Base-by-base conservation (phyloP, 2,888 invertebrate genomes). In the Plagiodera versicolora region DNA sequence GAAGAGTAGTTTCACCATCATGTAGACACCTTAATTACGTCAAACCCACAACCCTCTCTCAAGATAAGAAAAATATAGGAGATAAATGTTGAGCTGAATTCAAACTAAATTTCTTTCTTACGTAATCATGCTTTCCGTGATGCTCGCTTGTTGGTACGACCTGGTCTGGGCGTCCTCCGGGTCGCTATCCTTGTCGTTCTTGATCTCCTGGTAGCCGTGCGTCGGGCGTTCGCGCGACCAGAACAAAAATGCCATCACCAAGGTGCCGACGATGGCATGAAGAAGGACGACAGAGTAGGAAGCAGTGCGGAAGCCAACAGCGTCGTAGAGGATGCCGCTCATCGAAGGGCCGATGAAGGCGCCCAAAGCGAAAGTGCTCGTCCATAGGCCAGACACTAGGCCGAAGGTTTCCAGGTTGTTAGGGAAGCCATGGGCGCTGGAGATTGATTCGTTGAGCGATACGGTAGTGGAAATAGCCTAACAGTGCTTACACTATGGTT, bases 361-460 rank as follows among this genome's bases (percentile, higher is more conserved):
- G 0, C 95, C 95, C 9, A 95, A 82, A 0, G 95, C 94, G 73
- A 95, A 94, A 0, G 91, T 88, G 0, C 94, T 93, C 1, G 95
- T 94, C 90, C 94, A 95, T 72, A 95, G 83, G 0, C 94, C 95
- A 0, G 95, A 94, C 8, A 95, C 90, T 35, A 95, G 81, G 0
- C 95, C 95, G 74, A 93, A 95, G 0, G 95, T 95, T 74, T 93
- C 91, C 67, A 95, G 84, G 63, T 89, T 90, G 78, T 95, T 92
- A 0, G 92, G 89, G 67, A 94, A 88, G 1, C 92, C 92, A 67
- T 86, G 83, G 0, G 84, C 82, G 71, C 91, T 91, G 78, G n/a
- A n/a, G n/a, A n/a, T n/a, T n/a, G n/a, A n/a, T n/a, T n/a, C n/a
- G n/a, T n/a, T n/a, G n/a, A n/a, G n/a, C n/a, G n/a, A n/a, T n/a